Evolutionary conservation across 1,140 invertebrate genomes (phyloP), one percentile per base, ranked within the genome.

Genomic region (Ganaspis sp.): DNA sequence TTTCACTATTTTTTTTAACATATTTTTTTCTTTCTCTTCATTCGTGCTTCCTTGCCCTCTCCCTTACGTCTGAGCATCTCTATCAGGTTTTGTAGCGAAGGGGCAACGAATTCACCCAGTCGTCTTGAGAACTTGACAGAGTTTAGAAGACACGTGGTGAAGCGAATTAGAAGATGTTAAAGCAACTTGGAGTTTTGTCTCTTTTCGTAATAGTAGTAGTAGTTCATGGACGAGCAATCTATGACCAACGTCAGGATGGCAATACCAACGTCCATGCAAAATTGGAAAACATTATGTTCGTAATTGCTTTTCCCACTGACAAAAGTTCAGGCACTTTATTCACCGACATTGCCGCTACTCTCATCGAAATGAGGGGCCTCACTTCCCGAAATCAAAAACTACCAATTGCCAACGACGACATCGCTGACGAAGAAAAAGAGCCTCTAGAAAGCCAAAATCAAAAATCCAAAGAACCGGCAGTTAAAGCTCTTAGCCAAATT

Each of bases 241-340:
- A 90, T 78, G 90, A 92, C 70, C 92, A 92, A 34, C 87, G 91
- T 9, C 92, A 92, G 54, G 87, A 90, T 5, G 92, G 91, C 9
- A 85, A 88, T 1, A 72, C 88, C 9, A 92, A 92, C 70, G 77
- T 92, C 5, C 85, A 90, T 54, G 88, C 89, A 0, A 86, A 90
- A 49, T 72, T 92, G 4, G 88, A 92, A 8, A 92, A 92, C 42
- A 83, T 92, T 26, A 53, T 90, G 6, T 58, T 92, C 4, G 77
- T 92, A 1, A 72, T 92, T 0, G 82, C 85, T 1, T 79, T 79
- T 9, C 77, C 42, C 9, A 75, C 53, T 5, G 82, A 83, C 17
- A 45, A 6, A 70, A 58, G 75, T 29, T 45, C 85, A 64, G 23
- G 78, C 5, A 45, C 69, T 1, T 29, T 75, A 4, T 17, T 83